Evolutionary conservation across 2,797 vertebrate genomes (phyloP).

Genomic region (Coluber constrictor): DNA sequence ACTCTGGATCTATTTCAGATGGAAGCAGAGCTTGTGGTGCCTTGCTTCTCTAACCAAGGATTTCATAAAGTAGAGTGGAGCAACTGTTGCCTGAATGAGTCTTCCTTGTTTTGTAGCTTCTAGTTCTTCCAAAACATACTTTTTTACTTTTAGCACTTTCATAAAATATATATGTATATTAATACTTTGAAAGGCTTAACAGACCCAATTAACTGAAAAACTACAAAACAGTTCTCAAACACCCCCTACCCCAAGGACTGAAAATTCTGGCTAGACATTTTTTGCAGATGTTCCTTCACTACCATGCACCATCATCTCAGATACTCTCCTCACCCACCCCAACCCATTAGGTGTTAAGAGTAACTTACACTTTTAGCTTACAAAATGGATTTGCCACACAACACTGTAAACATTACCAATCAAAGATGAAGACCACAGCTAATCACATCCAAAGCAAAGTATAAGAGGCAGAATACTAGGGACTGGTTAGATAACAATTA

Average conservation of each 20-base stretch:
- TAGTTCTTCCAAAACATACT: neutral
- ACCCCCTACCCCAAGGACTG: neutral
- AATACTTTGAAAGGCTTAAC: neutral
- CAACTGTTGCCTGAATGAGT: neutral
- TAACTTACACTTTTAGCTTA: neutral
- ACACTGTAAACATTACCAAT: neutral
- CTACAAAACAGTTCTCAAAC: neutral
- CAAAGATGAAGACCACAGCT: neutral
- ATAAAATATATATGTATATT: neutral
- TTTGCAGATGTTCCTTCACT: neutral
- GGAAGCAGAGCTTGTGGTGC: neutral
- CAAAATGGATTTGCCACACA: neutral
- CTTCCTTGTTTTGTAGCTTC: neutral
- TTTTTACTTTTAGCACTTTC: neutral
- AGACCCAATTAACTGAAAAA: neutral
- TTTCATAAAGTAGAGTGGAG: neutral
- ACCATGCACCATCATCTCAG: neutral
- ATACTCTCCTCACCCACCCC: neutral
- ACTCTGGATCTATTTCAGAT: neutral
- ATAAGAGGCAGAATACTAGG: neutral
- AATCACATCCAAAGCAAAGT: neutral
- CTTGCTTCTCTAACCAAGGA: neutral
- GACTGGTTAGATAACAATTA: neutral
- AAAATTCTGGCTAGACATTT: neutral
- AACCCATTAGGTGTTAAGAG: neutral